phyloP scores from a whole-genome alignment of 1,140 invertebrate genomes.

The Drosophila lini region DNA sequence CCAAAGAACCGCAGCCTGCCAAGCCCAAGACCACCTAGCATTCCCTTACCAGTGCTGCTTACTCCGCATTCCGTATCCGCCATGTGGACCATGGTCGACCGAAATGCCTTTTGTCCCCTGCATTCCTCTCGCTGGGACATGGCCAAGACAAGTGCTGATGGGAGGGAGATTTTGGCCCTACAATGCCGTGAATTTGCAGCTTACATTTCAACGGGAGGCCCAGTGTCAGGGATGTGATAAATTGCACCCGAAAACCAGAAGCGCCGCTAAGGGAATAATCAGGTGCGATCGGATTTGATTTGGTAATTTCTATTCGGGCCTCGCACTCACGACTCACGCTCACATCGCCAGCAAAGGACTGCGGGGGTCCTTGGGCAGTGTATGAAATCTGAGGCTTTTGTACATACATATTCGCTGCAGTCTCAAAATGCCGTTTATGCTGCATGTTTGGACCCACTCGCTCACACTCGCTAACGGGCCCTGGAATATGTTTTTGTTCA shows the following conservation, averaged over 20 bases:
- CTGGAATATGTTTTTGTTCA: constrained; percentile 76
- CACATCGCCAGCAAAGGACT: constrained; percentile 45
- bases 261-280: constrained; percentile 20
- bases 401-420: constrained; percentile 58
- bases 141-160: constrained; percentile 40
- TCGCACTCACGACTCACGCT: constrained; percentile 43
- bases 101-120: constrained; percentile 47
- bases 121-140: constrained; percentile 17
- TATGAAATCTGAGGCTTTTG: constrained; percentile 71
- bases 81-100: constrained; percentile 72
- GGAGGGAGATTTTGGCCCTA: constrained; percentile 25
- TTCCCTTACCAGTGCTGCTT: constrained; percentile 6
- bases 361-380: constrained; percentile 51
- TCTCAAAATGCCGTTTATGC: constrained; percentile 71
- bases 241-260: constrained; percentile 11
- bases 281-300: constrained; percentile 42
- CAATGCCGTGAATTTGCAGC: constrained; percentile 59
- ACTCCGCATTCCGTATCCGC: constrained; percentile 30
- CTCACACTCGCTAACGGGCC: constrained; percentile 42
- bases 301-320: constrained; percentile 6
- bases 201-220: constrained; percentile 52
- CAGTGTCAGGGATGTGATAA: constrained; percentile 53
- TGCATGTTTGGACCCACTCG: constrained; percentile 52
- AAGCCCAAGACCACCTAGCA: constrained; percentile 53
- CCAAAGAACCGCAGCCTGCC: constrained; percentile 58